Conservation (phyloP, 2,888 invertebrate genomes). For the Boloria euphrosyne region DNA sequence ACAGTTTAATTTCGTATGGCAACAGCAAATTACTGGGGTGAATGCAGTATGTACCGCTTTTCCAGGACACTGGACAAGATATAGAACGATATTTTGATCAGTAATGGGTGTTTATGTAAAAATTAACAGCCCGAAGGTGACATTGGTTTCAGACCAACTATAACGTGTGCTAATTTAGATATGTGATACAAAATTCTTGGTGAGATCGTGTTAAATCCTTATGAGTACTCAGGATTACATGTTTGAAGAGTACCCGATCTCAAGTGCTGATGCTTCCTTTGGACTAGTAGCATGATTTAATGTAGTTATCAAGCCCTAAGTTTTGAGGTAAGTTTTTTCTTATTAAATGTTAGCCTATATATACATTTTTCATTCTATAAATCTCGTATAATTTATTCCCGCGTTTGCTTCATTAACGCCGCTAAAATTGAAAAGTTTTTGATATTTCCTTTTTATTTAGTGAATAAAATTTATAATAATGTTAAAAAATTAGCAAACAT, state of each 20-base stretch:
- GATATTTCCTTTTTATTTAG: background rate
- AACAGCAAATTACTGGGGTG: slow-evolving; percentile 23
- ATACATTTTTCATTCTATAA: background rate
- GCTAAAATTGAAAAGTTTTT: background rate
- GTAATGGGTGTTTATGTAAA: slow-evolving; percentile 50
- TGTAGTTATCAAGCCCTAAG: background rate
- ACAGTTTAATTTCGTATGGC: background rate
- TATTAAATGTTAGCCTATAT: background rate
- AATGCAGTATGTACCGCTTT: slow-evolving; percentile 31
- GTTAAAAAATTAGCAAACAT: background rate
- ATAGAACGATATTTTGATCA: slow-evolving; percentile 46
- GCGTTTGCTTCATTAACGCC: slow-evolving; percentile 1
- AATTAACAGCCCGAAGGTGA: slow-evolving; percentile 46
- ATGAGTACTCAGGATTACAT: slow-evolving; percentile 16
- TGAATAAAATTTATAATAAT: too few species aligned
- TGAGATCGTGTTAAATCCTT: slow-evolving; percentile 7
- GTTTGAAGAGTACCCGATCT: slow-evolving; percentile 12
- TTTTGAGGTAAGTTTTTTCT: slow-evolving; percentile 1
- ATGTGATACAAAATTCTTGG: slow-evolving; percentile 8
- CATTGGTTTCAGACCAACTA: slow-evolving; percentile 33
- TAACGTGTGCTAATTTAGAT: slow-evolving; percentile 12
- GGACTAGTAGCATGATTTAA: slow-evolving; percentile 20
- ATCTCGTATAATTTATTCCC: slow-evolving; percentile 7
- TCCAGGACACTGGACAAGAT: slow-evolving; percentile 16
- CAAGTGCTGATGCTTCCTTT: background rate